Conservation (phyloP, 2,797 vertebrate genomes). For the Pteropus rufus region DNA sequence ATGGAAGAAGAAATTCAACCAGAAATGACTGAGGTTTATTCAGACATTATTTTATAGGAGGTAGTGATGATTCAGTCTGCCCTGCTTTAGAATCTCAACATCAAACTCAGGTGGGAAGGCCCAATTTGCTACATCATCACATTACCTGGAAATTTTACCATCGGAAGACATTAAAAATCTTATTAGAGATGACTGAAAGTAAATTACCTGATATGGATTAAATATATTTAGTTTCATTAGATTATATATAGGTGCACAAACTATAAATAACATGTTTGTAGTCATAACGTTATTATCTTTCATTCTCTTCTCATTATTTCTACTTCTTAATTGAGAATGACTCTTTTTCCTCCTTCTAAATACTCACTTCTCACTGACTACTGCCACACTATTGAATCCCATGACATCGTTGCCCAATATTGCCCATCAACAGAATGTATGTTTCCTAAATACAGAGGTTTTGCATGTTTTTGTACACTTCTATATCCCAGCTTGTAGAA, state of each 20-base stretch:
- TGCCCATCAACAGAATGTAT: neutral
- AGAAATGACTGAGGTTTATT: neutral
- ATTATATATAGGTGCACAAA: neutral
- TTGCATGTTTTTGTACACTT: neutral
- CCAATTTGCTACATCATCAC: neutral
- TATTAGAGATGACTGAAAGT: neutral
- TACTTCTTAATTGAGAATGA: neutral
- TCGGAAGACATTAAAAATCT: neutral
- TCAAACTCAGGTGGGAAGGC: neutral
- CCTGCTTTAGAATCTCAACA: neutral
- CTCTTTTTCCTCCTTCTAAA: neutral
- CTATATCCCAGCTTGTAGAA: neutral
- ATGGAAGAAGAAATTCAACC: neutral
- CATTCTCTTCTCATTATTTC: neutral
- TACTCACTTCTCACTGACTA: neutral
- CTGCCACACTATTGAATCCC: neutral
- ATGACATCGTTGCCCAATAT: neutral
- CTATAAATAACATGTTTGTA: neutral
- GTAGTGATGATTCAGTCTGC: neutral
- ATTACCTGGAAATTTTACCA: neutral
- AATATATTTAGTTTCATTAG: neutral
- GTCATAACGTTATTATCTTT: neutral
- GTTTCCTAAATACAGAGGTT: neutral
- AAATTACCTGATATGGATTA: neutral
- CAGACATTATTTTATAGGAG: neutral